Base-by-base conservation (phyloP, 2,797 vertebrate species). In the Bradypodion ventrale region DNA sequence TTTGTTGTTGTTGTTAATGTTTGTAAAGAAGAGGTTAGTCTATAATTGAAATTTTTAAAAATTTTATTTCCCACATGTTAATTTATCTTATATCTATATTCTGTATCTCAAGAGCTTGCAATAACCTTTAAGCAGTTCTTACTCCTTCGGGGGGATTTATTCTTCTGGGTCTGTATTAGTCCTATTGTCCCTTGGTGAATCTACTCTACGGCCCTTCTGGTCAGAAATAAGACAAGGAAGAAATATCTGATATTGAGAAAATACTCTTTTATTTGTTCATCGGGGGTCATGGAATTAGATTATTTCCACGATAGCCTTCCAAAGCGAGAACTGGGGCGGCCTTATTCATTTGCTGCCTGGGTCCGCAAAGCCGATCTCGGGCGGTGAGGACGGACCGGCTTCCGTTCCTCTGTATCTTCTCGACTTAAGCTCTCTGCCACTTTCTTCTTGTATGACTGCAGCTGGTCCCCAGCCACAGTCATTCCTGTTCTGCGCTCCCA, bases 391-490 rank as follows among this genome's bases (percentile, higher is more conserved):
- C 7, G 44, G 35, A 13, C 25, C 0, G 0, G 23, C 10, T 19
- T 8, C 4, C 72, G 21, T 7, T 7, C 4, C 59, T 37, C 4
- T 8, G 2, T 0, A 1, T 3, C 4, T 5, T 3, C 0, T 88
- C 87, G 89, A 85, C 87, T 88, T 62, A 86, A 89, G 21, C 89
- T 92, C 88, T 93, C 75, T 0, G 5, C 62, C 19, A 42, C 80
- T 23, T 59, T 37, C 37, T 69, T 56, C 16, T 5, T 37, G 70
- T 88, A 80, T 7, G 82, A 52, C 21, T 85, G 15, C 0, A 85
- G 83, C 37, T 83, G 75, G 23, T 2, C 10, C 0, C 70, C 79
- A 0, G 46, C 2, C 0, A 37, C 37, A 1, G 32, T 73, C 2
- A 63, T 80, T 73, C 84, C 88, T 44, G 83, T 27, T 46, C 89